Conservation (phyloP, 2,797 vertebrate species). For the Champsocephalus esox region DNA sequence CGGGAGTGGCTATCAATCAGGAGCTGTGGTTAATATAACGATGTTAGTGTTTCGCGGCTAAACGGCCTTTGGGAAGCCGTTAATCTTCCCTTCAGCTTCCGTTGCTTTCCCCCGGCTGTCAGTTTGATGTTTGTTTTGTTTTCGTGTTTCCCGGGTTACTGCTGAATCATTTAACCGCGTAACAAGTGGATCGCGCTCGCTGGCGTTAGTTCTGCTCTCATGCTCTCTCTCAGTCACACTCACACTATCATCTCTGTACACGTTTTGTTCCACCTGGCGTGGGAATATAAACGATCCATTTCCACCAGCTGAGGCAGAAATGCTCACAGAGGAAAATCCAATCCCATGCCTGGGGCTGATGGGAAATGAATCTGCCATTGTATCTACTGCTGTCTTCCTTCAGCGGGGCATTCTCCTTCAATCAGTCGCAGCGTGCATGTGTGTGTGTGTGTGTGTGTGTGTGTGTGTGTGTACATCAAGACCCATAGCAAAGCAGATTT, state of each 20-base stretch:
- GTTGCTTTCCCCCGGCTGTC: constrained; percentile 43
- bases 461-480: constrained; percentile 45
- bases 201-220: constrained; percentile 67
- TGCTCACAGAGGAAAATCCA: constrained; percentile 81
- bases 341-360: constrained; percentile 77
- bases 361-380: constrained; percentile 80
- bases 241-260: constrained; percentile 38
- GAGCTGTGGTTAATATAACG: constrained; percentile 69
- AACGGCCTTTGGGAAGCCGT: constrained; percentile 60
- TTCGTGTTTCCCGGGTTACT: constrained; percentile 73
- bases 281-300: constrained; percentile 82
- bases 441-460: no score
- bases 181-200: constrained; percentile 68
- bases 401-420: constrained; percentile 74
- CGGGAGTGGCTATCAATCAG: constrained; percentile 70
- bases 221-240: constrained; percentile 28
- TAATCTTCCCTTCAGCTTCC: constrained; percentile 70
- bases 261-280: constrained; percentile 68
- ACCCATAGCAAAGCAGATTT: constrained; percentile 46
- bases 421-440: constrained; percentile 66
- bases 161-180: constrained; percentile 76
- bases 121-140: constrained; percentile 71
- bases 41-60: constrained; percentile 45
- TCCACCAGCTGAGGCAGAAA: constrained; percentile 74
- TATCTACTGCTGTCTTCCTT: constrained; percentile 75